Evolutionary conservation across 2,113 vertebrate genomes (phyloP).

Genomic region (Myocastor coypus): DNA sequence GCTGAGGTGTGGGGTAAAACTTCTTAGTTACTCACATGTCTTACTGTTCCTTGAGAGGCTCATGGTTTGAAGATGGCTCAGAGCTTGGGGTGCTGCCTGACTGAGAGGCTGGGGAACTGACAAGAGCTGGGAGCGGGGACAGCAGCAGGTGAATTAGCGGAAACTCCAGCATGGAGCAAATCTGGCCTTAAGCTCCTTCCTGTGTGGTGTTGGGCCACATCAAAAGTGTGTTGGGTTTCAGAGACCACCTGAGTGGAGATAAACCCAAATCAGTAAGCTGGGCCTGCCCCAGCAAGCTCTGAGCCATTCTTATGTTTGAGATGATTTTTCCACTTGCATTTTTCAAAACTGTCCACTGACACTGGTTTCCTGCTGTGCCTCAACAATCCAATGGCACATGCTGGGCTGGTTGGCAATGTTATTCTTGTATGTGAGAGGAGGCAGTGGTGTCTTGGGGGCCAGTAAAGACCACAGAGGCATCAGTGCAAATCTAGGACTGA

Average conservation of each 20-base stretch:
- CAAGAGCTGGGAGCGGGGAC: neutral
- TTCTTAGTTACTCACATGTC: neutral
- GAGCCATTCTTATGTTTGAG: neutral
- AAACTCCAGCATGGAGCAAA: neutral
- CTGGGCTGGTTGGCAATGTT: neutral
- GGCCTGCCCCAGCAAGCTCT: neutral
- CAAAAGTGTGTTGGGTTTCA: neutral
- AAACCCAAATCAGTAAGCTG: neutral
- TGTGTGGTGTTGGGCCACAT: accelerated
- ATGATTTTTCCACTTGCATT: neutral
- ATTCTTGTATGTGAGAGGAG: accelerated
- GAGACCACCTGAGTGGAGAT: neutral
- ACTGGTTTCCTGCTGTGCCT: neutral
- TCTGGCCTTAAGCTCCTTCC: neutral
- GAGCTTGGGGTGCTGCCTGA: neutral
- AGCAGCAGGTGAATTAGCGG: neutral
- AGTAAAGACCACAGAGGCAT: neutral
- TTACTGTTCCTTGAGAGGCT: neutral
- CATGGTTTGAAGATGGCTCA: neutral
- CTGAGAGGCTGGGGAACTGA: neutral
- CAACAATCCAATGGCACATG: neutral
- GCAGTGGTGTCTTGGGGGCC: neutral
- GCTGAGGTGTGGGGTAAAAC: neutral
- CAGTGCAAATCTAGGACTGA: neutral
- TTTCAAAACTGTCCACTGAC: neutral